phyloP scores from a whole-genome alignment of 2,113 vertebrate genomes.

The Baryphthengus martii region DNA sequence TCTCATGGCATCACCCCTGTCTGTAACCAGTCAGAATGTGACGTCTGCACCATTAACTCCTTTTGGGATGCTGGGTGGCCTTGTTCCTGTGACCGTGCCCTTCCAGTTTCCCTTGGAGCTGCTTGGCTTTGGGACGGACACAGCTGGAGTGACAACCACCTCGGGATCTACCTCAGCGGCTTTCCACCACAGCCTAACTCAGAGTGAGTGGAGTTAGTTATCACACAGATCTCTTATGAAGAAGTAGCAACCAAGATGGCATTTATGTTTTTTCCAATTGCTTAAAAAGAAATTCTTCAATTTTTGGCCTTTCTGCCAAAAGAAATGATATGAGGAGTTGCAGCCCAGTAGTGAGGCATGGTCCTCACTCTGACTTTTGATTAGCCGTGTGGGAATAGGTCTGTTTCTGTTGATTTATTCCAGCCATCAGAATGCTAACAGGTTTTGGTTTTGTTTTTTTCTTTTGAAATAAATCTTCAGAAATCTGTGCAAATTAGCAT shows the following conservation, averaged over 20 bases:
- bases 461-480: not conserved
- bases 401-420: not conserved
- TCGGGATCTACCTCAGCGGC: constrained; percentile 85
- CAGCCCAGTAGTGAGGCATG: not conserved
- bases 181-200: constrained; percentile 83
- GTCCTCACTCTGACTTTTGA: not conserved
- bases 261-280: not conserved
- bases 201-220: constrained; percentile 72
- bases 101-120: constrained; percentile 94
- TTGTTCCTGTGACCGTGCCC: constrained; percentile 95
- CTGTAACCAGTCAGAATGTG: constrained; percentile 84
- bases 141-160: constrained; percentile 80
- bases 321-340: not conserved
- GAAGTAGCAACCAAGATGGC: not conserved
- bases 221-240: not conserved
- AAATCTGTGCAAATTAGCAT: not conserved
- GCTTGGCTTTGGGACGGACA: constrained; percentile 85
- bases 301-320: not conserved
- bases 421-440: not conserved
- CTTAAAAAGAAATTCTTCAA: not conserved
- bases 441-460: not conserved
- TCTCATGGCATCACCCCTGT: constrained; percentile 85
- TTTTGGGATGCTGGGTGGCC: constrained; percentile 94
- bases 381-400: not conserved
- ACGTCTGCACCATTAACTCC: constrained; percentile 73